Evolutionary conservation across 2,113 vertebrate genomes (phyloP).

Genomic region (Neopipo cinnamomea): DNA sequence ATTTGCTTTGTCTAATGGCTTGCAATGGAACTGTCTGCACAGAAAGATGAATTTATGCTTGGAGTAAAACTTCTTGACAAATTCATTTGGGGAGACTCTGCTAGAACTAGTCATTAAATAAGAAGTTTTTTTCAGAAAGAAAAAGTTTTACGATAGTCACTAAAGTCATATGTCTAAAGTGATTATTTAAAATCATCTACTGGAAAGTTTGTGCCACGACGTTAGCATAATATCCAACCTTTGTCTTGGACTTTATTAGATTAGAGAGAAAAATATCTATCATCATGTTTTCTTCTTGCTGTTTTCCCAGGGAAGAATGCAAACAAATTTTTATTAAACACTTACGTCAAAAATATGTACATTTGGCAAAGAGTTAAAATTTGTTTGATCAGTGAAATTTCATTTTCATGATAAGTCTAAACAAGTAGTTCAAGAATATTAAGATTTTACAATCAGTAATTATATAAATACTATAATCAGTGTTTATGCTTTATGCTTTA

Average conservation of each 20-base stretch:
- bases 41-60: not conserved
- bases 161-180: not conserved
- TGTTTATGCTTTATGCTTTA: not conserved
- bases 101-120: not conserved
- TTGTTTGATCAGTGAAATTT: not conserved
- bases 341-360: not conserved
- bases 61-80: not conserved
- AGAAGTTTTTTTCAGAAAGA: not conserved
- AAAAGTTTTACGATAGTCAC: not conserved
- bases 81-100: not conserved
- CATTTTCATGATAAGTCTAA: not conserved
- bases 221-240: not conserved
- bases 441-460: not conserved
- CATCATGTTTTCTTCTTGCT: not conserved
- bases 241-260: not conserved
- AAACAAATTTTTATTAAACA: not conserved
- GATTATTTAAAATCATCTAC: not conserved
- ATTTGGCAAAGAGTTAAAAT: not conserved
- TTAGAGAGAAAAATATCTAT: not conserved
- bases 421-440: not conserved
- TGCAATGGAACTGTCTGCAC: not conserved
- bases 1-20: not conserved
- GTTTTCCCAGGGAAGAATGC: not conserved
- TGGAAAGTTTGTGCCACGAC: not conserved
- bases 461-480: not conserved